phyloP scores from a whole-genome alignment of 1,140 invertebrate genomes.

The Trigoniulus corallinus region DNA sequence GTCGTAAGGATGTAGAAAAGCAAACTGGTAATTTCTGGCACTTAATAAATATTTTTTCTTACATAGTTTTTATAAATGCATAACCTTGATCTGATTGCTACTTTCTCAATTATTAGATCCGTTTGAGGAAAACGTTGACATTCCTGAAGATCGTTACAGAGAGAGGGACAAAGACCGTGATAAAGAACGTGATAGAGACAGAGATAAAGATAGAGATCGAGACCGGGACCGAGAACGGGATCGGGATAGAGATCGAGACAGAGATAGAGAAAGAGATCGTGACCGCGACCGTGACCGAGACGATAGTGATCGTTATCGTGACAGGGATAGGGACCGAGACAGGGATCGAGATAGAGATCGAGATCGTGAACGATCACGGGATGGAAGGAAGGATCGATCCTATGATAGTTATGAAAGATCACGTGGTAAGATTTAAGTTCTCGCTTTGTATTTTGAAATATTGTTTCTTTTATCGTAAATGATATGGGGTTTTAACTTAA shows the following conservation, averaged over 20 bases:
- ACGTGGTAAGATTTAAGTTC: not conserved
- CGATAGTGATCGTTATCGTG: too few relatives aligned
- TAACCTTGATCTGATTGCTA: too few relatives aligned
- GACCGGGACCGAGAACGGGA: constrained; percentile 2
- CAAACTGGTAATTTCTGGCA: not conserved
- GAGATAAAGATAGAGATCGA: constrained; percentile 7
- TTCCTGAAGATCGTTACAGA: constrained; percentile 8
- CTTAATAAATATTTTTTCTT: not conserved
- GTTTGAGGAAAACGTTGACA: constrained; percentile 1
- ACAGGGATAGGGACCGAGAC: constrained; percentile 9
- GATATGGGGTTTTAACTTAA: too few relatives aligned
- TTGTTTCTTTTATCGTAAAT: too few relatives aligned
- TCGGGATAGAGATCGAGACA: constrained; percentile 7
- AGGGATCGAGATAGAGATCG: constrained; percentile 10
- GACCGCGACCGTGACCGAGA: not conserved
- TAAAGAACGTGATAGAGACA: not conserved
- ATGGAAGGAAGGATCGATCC: constrained; percentile 8
- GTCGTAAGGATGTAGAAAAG: constrained; percentile 48
- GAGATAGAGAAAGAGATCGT: constrained; percentile 4
- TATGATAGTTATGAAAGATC: not conserved
- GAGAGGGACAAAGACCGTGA: constrained; percentile 8
- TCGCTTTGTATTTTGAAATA: too few relatives aligned
- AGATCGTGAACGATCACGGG: not conserved
- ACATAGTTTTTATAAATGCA: not conserved
- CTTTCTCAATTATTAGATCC: too few relatives aligned